Evolutionary conservation across 2,888 invertebrate species (phyloP).

Genomic region (Hirtodrosophila cameraria): DNA sequence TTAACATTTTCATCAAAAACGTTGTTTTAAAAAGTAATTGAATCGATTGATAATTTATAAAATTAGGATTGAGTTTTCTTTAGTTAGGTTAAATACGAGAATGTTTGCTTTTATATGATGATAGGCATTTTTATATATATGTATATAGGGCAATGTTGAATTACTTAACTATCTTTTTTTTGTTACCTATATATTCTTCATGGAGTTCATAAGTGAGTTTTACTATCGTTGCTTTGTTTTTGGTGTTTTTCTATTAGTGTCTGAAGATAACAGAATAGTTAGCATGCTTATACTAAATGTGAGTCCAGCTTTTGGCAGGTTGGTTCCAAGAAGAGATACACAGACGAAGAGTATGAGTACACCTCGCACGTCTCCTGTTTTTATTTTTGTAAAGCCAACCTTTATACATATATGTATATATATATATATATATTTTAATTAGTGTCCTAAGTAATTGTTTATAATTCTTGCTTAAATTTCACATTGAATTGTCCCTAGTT

Average conservation of each 20-base stretch:
- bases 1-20: conserved; percentile 46
- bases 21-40: conserved; percentile 50
- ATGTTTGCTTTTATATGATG: conserved; percentile 7
- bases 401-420: conserved; percentile 2
- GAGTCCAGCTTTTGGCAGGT: conserved; percentile 58
- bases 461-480: conserved; percentile 44
- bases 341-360: too few relatives aligned
- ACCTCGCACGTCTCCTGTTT: too few relatives aligned
- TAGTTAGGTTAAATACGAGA: conserved; percentile 29
- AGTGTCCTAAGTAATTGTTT: conserved; percentile 33
- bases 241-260: conserved; percentile 52
- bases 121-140: conserved; percentile 14
- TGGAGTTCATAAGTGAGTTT: conserved; percentile 59
- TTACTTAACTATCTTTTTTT: conserved; percentile 40
- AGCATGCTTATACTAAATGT: conserved; percentile 43
- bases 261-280: conserved; percentile 52
- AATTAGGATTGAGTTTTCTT: conserved; percentile 43
- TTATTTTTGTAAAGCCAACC: conserved; percentile 40
- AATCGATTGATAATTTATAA: conserved; percentile 50
- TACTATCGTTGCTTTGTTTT: conserved; percentile 59
- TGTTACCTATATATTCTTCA: conserved; percentile 19
- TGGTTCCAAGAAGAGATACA: conserved; percentile 41
- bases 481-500: conserved; percentile 66
- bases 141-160: conserved; percentile 42
- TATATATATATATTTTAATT: background rate